A percentile compares a stretch with the other conserved stretches of the same genome.
phyloP scores from a whole-genome alignment of 2,797 vertebrate species.

The Muraenolepis orangiensis region DNA sequence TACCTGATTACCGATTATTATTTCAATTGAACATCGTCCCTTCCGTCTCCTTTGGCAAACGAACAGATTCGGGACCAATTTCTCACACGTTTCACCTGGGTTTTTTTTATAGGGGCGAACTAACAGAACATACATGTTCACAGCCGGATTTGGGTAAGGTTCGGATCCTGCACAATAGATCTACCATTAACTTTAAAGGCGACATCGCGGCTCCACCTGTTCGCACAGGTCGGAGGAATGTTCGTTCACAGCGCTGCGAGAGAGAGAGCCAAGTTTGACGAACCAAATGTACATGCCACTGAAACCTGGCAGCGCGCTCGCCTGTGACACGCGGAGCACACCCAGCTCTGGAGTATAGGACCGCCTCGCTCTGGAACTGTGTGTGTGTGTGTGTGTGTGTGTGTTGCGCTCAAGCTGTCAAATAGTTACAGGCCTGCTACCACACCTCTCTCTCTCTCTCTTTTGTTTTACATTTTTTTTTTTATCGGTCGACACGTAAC shows the following conservation, averaged over 20 bases:
- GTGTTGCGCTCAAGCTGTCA: background rate
- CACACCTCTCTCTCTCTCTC: background rate
- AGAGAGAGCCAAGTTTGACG: background rate
- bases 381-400: background rate
- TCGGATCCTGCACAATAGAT: background rate
- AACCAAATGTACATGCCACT: background rate
- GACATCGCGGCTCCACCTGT: background rate
- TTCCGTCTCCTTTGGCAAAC: background rate
- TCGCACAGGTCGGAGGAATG: background rate
- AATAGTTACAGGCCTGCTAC: background rate
- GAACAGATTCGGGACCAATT: background rate
- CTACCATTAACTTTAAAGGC: background rate
- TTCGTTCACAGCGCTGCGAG: background rate
- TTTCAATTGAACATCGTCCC: too few relatives aligned
- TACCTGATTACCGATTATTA: background rate
- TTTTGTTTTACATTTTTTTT: background rate
- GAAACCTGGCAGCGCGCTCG: background rate
- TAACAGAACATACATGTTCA: background rate
- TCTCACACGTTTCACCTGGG: background rate
- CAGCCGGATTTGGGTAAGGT: background rate
- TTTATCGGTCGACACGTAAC: background rate
- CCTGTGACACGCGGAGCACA: background rate
- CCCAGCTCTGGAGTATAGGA: background rate
- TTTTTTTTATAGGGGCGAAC: background rate
- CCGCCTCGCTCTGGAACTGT: background rate